Base-by-base conservation (phyloP, 2,888 invertebrate genomes). In the Herminia tarsipennalis region DNA sequence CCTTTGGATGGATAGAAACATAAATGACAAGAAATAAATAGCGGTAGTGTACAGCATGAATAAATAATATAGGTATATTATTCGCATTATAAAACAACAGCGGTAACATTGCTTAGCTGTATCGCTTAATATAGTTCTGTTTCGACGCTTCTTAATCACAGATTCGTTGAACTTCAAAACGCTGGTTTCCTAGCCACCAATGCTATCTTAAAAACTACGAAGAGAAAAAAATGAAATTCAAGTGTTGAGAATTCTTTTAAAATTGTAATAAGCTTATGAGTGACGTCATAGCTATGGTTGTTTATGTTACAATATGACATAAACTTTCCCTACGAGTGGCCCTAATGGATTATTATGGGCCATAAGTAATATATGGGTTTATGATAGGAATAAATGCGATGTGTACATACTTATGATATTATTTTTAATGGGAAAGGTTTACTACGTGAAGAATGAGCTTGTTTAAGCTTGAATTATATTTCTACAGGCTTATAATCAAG, bases 301-400 rank as follows among this genome's bases (percentile, higher is more conserved):
- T 14, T 16, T 24, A 25, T 20, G 17, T 38, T 39, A 39, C 27
- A 28, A 35, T 39, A 34, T 39, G 34, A 34, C 39, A 14, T 39
- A 22, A 46, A 29, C 35, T 46, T 35, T 38, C 18, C 39, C 16
- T 16, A 22, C 28, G 30, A 14, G 21, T 12, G 17, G 12, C 5
- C 16, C 3, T 45, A 60, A 55, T 36, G 46, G 40, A 33, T 47
- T 45, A 24, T 50, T 28, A 47, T 18, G 47, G 17, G 2, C 5
- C 27, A 34, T 46, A 37, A 45, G 55, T 55, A 50, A 58, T 49
- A 37, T 41, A 52, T 49, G 27, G 14, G 44, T 59, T 56, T 62
- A 56, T 45, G 58, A 49, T 51, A 40, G 29, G 5, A 29, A 30
- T 54, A 35, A 56, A 58, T 29, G 28, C 1, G 36, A 32, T 30